These are phyloP conservation scores for Azemiops feae DNA, from an alignment of 2,113 vertebrate species.

Conservation along the genomic window DNA sequence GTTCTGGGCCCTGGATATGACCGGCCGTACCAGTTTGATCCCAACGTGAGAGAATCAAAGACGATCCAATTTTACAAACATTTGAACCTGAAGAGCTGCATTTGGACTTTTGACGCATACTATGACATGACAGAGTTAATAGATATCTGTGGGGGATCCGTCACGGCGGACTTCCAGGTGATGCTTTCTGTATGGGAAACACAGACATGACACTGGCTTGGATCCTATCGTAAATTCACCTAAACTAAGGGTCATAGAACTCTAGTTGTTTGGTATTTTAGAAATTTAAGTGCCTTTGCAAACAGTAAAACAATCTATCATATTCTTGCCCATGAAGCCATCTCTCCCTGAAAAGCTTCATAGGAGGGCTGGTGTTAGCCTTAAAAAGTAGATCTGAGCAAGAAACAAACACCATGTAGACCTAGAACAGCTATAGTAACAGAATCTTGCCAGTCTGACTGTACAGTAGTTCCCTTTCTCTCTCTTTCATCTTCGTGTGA, in stretches of 20 bases:
- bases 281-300: background rate
- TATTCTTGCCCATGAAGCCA: background rate
- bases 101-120: slow-evolving; percentile 96
- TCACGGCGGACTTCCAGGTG: slow-evolving; percentile 97
- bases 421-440: background rate
- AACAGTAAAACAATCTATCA: background rate
- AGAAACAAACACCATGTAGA: background rate
- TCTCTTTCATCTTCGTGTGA: background rate
- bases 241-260: background rate
- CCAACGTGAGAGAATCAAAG: slow-evolving; percentile 80
- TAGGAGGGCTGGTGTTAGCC: background rate
- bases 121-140: slow-evolving; percentile 98
- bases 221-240: background rate
- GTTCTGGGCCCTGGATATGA: slow-evolving; percentile 88
- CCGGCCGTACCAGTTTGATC: slow-evolving; percentile 92
- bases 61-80: slow-evolving; percentile 94
- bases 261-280: background rate
- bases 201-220: background rate
- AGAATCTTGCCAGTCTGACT: background rate
- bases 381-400: background rate
- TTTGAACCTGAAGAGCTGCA: slow-evolving; percentile 97
- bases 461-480: background rate
- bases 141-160: slow-evolving; percentile 92
- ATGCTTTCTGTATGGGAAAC: background rate
- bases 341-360: background rate